phyloP scores from a whole-genome alignment of 2,888 invertebrate genomes.

The Drosophila mettleri region DNA sequence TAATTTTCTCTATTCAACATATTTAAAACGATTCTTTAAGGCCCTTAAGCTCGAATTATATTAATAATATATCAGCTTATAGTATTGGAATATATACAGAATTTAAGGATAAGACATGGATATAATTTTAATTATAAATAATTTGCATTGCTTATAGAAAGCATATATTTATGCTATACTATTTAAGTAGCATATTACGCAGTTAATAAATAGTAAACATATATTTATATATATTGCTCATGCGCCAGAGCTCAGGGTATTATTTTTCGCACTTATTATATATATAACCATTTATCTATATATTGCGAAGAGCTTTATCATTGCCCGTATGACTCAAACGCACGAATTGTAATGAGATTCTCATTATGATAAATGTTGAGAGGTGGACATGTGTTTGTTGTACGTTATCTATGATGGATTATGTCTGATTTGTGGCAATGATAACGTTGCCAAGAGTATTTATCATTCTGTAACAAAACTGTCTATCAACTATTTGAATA shows the following conservation, averaged over 20 bases:
- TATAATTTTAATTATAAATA: neutral
- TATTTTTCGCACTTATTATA: constrained; percentile 10
- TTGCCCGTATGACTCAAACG: constrained; percentile 29
- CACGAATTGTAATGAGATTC: constrained; percentile 32
- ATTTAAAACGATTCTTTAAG: too few relatives aligned
- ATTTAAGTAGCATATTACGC: neutral
- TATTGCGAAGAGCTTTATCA: constrained; percentile 26
- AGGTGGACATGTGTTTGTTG: constrained; percentile 7
- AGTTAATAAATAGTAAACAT: neutral
- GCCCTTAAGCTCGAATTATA: neutral
- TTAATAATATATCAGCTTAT: neutral
- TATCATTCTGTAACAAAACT: neutral
- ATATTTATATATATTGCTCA: constrained; percentile 21
- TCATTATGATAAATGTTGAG: constrained; percentile 33
- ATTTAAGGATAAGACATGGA: neutral
- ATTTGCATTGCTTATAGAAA: neutral
- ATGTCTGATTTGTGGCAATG: constrained; percentile 18
- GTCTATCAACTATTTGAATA: neutral
- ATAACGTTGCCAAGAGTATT: constrained; percentile 14
- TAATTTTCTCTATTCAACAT: too few relatives aligned
- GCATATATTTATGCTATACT: neutral
- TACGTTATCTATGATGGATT: constrained; percentile 41
- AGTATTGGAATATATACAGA: neutral
- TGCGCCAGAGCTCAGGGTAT: constrained; percentile 43
- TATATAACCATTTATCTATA: neutral